Conservation (phyloP, 2,113 vertebrate genomes). For the Vicugna pacos region DNA sequence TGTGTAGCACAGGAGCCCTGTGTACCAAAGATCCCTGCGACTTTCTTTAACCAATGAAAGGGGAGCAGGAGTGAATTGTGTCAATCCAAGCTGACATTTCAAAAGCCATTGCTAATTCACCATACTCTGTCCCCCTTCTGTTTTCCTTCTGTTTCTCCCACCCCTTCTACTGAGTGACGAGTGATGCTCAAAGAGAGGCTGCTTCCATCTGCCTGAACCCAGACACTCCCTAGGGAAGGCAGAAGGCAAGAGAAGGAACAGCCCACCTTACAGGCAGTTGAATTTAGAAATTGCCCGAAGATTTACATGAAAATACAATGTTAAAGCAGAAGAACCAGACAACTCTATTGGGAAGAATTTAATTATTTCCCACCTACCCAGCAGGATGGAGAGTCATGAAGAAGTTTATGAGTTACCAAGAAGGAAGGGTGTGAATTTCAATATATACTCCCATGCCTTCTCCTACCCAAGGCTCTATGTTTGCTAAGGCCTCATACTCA, state of each 20-base stretch:
- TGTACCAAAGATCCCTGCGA: neutral
- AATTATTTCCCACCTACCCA: neutral
- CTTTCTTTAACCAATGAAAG: neutral
- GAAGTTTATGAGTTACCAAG: neutral
- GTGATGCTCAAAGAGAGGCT: neutral
- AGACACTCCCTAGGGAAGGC: neutral
- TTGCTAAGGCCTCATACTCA: neutral
- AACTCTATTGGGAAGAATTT: neutral
- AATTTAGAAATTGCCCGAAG: neutral
- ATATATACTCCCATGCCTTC: neutral
- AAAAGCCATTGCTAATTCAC: neutral
- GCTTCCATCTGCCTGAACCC: neutral
- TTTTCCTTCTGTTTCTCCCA: neutral
- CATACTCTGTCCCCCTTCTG: neutral
- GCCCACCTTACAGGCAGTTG: neutral
- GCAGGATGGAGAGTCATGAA: neutral
- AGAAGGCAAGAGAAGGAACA: neutral
- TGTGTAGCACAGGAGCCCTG: neutral
- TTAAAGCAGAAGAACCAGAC: neutral
- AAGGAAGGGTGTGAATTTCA: neutral
- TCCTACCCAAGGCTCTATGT: neutral
- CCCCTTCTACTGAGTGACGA: neutral
- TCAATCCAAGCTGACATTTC: neutral
- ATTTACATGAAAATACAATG: slow-evolving; percentile 9
- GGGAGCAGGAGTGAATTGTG: neutral